Percentiles rank a stretch among this genome's conserved stretches.
Evolutionary conservation across 2,888 invertebrate species (phyloP).

Genomic region (Ashinkailepas kermadecensis): DNA sequence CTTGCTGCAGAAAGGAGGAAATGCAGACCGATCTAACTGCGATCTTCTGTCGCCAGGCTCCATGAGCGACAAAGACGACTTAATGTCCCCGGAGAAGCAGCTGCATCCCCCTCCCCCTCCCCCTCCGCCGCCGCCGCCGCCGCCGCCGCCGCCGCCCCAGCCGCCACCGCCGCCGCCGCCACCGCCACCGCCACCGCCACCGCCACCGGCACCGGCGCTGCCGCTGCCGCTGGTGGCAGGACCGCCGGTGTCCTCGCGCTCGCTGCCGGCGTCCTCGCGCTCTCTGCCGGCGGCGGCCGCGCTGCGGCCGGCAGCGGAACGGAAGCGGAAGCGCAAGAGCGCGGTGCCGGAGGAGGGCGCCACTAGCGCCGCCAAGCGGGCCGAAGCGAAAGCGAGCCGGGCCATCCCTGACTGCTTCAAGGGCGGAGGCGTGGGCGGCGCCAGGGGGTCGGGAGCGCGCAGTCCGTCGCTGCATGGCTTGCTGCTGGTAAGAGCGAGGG

Average conservation of each 20-base stretch:
- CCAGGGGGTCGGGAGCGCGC: background rate
- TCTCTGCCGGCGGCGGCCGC: constrained; percentile 37
- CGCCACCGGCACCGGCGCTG: constrained; percentile 70
- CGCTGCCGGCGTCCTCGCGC: too few relatives aligned
- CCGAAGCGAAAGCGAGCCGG: constrained; percentile 57
- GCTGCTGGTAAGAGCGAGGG: background rate
- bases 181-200: constrained; percentile 56
- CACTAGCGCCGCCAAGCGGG: constrained; percentile 39
- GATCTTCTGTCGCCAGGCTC: background rate
- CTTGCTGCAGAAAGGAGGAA: too few relatives aligned
- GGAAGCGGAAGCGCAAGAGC: constrained; percentile 49
- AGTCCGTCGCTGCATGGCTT: background rate
- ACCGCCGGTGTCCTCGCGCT: too few relatives aligned
- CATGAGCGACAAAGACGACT: constrained; percentile 31
- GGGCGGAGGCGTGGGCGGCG: constrained; percentile 35
- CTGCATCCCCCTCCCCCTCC: background rate
- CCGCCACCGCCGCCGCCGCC: constrained; percentile 54
- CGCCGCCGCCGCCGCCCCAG: background rate
- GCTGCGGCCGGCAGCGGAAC: constrained; percentile 56
- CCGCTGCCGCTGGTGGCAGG: too few relatives aligned
- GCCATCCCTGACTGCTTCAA: constrained; percentile 86
- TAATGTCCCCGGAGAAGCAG: constrained; percentile 35
- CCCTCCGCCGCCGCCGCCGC: background rate
- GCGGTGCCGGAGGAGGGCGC: constrained; percentile 42
- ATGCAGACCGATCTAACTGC: too few relatives aligned